Evolutionary conservation across 1,140 invertebrate species (phyloP).

Genomic region (Penaeus vannamei): DNA sequence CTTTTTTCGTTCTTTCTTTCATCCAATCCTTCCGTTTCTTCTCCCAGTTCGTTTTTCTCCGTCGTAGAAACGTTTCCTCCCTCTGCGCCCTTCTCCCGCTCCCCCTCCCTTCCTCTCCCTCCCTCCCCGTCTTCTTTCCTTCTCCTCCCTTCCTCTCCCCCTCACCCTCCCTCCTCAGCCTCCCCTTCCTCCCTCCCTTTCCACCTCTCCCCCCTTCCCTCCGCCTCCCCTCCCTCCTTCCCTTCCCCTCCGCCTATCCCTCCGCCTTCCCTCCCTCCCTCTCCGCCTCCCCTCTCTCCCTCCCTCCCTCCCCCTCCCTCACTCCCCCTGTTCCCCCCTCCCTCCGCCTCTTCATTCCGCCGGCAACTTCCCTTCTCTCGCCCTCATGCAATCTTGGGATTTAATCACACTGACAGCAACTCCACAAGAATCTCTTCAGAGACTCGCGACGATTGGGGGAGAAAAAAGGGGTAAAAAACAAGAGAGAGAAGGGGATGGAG

Average conservation of each 20-base stretch:
- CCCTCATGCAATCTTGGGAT: background rate
- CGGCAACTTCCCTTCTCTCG: constrained; percentile 68
- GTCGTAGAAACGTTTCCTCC: too few relatives aligned
- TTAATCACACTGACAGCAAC: constrained; percentile 2
- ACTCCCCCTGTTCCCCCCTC: background rate
- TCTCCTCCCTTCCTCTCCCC: background rate
- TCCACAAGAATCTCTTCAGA: too few relatives aligned
- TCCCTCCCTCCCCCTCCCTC: background rate
- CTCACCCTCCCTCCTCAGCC: background rate
- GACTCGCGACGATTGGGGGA: too few relatives aligned
- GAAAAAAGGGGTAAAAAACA: too few relatives aligned
- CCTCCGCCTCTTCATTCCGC: constrained; percentile 39
- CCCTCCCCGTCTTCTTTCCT: background rate
- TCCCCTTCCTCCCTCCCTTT: background rate
- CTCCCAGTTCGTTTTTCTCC: too few relatives aligned
- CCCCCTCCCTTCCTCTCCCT: background rate
- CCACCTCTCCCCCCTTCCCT: constrained; percentile 64
- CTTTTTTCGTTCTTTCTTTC: background rate
- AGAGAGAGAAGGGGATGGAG: too few relatives aligned
- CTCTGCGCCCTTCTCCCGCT: background rate
- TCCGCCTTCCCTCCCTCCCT: background rate
- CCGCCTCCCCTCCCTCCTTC: background rate
- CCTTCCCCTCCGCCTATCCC: background rate
- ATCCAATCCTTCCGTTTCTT: background rate
- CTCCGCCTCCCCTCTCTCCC: background rate